Percentiles rank a stretch among this genome's conserved stretches.
phyloP scores from a whole-genome alignment of 2,797 vertebrate genomes.

The Microcaecilia unicolor region DNA sequence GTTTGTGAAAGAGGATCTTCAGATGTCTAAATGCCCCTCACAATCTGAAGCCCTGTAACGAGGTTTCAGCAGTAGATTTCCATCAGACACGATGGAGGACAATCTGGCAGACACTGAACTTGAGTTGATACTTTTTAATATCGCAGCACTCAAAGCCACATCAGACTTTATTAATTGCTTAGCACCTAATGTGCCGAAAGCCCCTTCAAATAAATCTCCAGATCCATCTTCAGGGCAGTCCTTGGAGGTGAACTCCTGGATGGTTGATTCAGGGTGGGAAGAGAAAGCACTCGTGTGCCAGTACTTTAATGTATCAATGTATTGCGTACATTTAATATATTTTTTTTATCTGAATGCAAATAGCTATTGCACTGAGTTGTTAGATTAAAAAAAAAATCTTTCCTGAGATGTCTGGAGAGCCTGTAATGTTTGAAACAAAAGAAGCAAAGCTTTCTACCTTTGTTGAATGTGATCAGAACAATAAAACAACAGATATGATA shows the following conservation, averaged over 20 bases:
- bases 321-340: constrained; percentile 16
- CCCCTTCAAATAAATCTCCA: constrained; percentile 31
- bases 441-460: too few species aligned
- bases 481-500: too few species aligned
- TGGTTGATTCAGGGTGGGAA: constrained; percentile 25
- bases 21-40: too few species aligned
- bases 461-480: too few species aligned
- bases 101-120: constrained; percentile 1
- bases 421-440: constrained; percentile 1
- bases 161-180: constrained; percentile 22
- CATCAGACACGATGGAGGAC: background rate
- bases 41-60: too few species aligned
- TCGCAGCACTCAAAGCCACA: background rate
- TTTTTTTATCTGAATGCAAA: constrained; percentile 10
- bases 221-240: constrained; percentile 14
- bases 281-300: too few species aligned
- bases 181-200: constrained; percentile 11
- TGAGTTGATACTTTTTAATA: constrained; percentile 2
- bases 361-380: constrained; percentile 11
- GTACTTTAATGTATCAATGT: constrained; percentile 12
- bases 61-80: too few species aligned
- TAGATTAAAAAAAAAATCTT: background rate
- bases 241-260: constrained; percentile 10
- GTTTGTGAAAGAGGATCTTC: too few species aligned
- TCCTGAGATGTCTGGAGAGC: background rate